These are phyloP conservation scores for Corydoras maculifer DNA, from an alignment of 2,113 vertebrate genomes.

Conservation along the genomic window DNA sequence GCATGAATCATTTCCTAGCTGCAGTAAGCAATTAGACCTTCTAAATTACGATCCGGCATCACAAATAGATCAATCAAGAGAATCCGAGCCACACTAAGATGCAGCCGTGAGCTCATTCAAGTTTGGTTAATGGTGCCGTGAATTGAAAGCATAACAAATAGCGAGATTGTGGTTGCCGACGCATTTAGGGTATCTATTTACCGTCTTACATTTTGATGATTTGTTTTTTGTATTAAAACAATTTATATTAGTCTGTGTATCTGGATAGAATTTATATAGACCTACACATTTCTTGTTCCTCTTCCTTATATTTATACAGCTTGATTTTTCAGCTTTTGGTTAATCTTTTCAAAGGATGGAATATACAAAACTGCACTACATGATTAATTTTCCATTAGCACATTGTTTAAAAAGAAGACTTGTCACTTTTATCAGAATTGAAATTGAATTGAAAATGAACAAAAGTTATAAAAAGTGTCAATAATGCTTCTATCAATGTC, in stretches of 20 bases:
- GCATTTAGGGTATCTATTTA: slow-evolving; percentile 26
- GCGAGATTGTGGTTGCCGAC: slow-evolving; percentile 26
- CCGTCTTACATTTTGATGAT: slow-evolving; percentile 32
- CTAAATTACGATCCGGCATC: slow-evolving; percentile 46
- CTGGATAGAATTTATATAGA: slow-evolving; percentile 15
- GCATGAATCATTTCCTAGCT: slow-evolving; percentile 43
- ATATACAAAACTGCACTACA: not conserved
- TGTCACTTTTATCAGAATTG: too few species aligned
- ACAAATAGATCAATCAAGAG: slow-evolving; percentile 44
- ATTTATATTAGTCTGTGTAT: slow-evolving; percentile 21
- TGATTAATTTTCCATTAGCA: not conserved
- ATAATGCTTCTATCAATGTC: too few species aligned
- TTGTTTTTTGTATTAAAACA: slow-evolving; percentile 35
- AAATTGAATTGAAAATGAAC: too few species aligned
- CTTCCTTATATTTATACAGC: not conserved
- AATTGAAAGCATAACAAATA: slow-evolving; percentile 37
- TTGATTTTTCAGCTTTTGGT: not conserved
- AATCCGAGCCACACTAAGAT: slow-evolving; percentile 34
- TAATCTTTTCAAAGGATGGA: not conserved
- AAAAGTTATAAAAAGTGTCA: too few species aligned
- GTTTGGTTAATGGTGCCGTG: slow-evolving; percentile 29
- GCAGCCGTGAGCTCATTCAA: slow-evolving; percentile 34
- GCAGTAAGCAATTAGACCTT: slow-evolving; percentile 40
- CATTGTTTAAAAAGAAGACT: slow-evolving; percentile 47
- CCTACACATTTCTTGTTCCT: slow-evolving; percentile 13